Evolutionary conservation across 2,113 vertebrate species (phyloP).

Genomic region (Rana temporaria): DNA sequence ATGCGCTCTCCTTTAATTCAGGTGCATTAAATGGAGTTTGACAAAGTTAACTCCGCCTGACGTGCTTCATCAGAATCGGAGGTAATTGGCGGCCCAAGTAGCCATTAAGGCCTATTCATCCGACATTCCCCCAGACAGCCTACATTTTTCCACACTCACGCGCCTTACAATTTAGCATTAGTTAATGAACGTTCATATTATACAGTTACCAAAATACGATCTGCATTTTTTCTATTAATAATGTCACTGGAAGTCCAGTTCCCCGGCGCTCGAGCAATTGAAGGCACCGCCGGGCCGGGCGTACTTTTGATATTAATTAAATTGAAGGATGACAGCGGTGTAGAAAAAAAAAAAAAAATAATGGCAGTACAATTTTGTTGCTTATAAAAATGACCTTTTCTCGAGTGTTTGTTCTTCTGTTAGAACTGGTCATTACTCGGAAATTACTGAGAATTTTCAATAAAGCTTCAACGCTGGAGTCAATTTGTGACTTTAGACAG

Average conservation of each 20-base stretch:
- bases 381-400: constrained; percentile 76
- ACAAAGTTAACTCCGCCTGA: constrained; percentile 24
- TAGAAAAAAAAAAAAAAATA: constrained; percentile 60
- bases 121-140: constrained; percentile 55
- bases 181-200: constrained; percentile 61
- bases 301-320: constrained; percentile 77
- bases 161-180: constrained; percentile 41
- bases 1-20: background rate
- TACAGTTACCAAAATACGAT: constrained; percentile 58
- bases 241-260: constrained; percentile 76
- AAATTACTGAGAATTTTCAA: constrained; percentile 66
- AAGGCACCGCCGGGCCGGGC: constrained; percentile 66
- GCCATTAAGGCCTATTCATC: constrained; percentile 36
- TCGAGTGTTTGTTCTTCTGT: constrained; percentile 65
- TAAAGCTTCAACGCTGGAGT: constrained; percentile 59
- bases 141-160: constrained; percentile 18
- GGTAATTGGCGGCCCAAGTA: constrained; percentile 4
- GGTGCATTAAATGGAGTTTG: constrained; percentile 8
- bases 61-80: background rate
- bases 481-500: constrained; percentile 49
- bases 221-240: constrained; percentile 72
- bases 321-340: constrained; percentile 72
- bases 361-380: constrained; percentile 64
- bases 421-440: constrained; percentile 73
- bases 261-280: constrained; percentile 62